Base-by-base conservation (phyloP, 2,113 vertebrate genomes). In the Jaculus jaculus region DNA sequence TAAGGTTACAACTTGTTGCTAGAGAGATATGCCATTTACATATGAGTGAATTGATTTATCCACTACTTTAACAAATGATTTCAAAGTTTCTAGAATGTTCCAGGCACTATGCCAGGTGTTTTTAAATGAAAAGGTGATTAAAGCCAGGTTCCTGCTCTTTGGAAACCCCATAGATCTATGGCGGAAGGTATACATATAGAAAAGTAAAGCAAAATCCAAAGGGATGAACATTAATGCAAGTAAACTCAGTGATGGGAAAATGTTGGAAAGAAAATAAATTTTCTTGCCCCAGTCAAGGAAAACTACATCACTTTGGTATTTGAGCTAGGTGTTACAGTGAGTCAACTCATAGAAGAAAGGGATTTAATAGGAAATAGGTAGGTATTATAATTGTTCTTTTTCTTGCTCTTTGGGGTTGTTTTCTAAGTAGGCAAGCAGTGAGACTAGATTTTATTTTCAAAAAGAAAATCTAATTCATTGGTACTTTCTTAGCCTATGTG, bases 91-190 rank as follows among this genome's bases (percentile, higher is more conserved):
- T 87, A 86, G 58, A 94, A 71, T 84, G 32, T 91, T 94, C 61
- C 42, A 80, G 81, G 71, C 47, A 88, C 28, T 77, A 20, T 72
- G 16, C 37, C 82, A 84, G 61, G 13, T 88, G 18, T 8, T 91
- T 91, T 10, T 89, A 87, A 93, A 91, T 75, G 32, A 54, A 83
- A 94, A 95, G 42, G 66, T 86, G 42, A 95, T 88, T 95, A 89
- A 93, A 92, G 37, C 13, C 81, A 92, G 47, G 32, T 37, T 26
- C 5, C 72, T 88, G 42, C 20, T 73, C 58, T 79, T 63, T 88
- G 24, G 3, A 95, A 58, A 84, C 51, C 32, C 2, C 37, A 75
- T 42, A 72, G 34, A 47, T 86, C 32, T 91, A 82, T 21, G 12
- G 8, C 80, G 28, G 32, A 66, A 84, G 26, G 61, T 65, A 88